These are phyloP conservation scores for Bathybates hornii DNA, from an alignment of 2,113 vertebrate genomes.

Conservation along the genomic window DNA sequence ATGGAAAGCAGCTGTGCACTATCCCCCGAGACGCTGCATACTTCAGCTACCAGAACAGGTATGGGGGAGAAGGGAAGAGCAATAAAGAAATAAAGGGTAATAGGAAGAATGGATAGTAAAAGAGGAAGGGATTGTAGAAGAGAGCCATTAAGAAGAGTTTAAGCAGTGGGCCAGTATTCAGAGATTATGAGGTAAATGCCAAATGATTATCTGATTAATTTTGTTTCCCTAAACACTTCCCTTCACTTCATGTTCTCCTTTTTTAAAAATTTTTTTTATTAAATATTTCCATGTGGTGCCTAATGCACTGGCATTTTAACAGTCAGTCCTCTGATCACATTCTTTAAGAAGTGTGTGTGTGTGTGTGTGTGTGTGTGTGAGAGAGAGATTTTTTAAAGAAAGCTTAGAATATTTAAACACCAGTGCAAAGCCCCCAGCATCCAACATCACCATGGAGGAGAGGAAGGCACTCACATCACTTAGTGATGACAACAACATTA, in stretches of 20 bases:
- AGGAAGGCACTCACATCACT: too few relatives aligned
- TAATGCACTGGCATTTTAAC: constrained; percentile 58
- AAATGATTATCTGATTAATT: neutral
- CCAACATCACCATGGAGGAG: too few relatives aligned
- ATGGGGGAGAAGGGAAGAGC: neutral
- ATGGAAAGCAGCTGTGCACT: constrained; percentile 98
- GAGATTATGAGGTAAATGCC: neutral
- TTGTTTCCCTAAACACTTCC: constrained; percentile 10
- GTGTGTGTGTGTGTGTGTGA: too few relatives aligned
- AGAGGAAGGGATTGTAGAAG: neutral
- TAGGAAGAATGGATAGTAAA: neutral
- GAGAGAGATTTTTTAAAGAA: neutral
- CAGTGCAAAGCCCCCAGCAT: too few relatives aligned
- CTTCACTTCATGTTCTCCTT: constrained; percentile 19
- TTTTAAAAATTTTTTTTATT: neutral
- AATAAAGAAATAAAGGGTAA: neutral
- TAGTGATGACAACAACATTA: too few relatives aligned
- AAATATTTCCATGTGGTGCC: neutral
- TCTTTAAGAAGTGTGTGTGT: neutral
- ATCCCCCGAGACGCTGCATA: constrained; percentile 97
- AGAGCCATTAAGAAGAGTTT: neutral
- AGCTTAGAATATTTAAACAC: neutral
- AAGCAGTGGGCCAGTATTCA: neutral
- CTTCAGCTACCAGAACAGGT: constrained; percentile 99
- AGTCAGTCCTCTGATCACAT: constrained; percentile 31